Base-by-base conservation (phyloP, 2,888 invertebrate species). In the Leptarthrus brevirostris region DNA sequence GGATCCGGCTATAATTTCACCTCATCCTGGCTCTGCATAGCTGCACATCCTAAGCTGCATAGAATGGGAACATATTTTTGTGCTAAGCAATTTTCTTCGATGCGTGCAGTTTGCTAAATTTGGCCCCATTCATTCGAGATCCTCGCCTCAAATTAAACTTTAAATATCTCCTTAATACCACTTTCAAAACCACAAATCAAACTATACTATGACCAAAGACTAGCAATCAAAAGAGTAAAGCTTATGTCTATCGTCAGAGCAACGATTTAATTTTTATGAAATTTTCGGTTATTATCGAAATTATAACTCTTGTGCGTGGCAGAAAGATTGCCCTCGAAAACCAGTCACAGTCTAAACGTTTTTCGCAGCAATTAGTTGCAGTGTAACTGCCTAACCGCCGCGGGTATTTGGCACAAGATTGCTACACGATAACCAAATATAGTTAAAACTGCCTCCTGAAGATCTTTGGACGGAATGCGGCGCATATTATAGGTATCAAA, bases 261-360 rank as follows among this genome's bases (percentile, higher is more conserved):
- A 22, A 47, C 64, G 24, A 47, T 47, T 64, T 64, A 40, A 64
- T 64, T 44, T 47, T 64, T 64, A 64, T 64, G 24, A 64, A 64
- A 64, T 64, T 64, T 64, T 64, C 64, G 47, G 47, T 44, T 64
- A 64, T 64, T 64, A 64, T 44, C 22, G 22, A 64, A 64, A 64
- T 64, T 64, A 64, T 64, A 64, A 14, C 64, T 44, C 44, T 64
- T 47, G 44, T 64, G 44, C 64, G 44, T 64, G 44, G 36, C 64
- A 64, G 24, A 24, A 20, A 64, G 44, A 64, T 22, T 64, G 6
- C 44, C 14, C 44, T 24, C 44, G 14, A 24, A 24, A 22, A 18
- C 44, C 44, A 64, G 36, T 20, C 36, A 20, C 16, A 36, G 22
- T 58, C 36, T 58, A 26, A 56, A 30, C 56, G 20, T 58, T 58